Conservation (phyloP, 2,888 invertebrate genomes). For the Nasonovia ribisnigri region DNA sequence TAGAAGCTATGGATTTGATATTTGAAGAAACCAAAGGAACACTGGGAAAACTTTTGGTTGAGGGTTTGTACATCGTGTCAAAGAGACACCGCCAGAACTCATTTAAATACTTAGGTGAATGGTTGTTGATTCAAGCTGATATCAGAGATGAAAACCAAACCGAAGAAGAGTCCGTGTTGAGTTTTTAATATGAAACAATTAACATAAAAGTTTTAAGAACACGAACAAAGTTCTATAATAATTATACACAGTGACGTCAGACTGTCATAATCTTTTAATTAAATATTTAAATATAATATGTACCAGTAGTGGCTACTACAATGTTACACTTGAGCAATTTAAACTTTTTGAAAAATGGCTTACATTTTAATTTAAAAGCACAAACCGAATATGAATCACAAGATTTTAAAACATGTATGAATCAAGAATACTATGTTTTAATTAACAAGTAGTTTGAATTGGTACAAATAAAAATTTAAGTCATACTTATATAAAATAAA, state of each 20-base stretch:
- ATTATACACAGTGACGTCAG: neutral
- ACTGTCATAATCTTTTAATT: neutral
- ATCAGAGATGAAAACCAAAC: neutral
- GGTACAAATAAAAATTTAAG: neutral
- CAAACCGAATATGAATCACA: neutral
- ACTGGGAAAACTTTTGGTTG: neutral
- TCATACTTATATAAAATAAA: neutral
- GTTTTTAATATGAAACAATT: neutral
- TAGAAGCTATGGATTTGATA: neutral
- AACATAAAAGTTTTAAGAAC: neutral
- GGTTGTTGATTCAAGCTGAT: constrained; percentile 28
- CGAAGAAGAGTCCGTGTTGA: neutral
- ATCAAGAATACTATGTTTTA: neutral
- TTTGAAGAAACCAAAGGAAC: neutral
- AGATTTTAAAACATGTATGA: neutral
- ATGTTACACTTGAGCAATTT: neutral
- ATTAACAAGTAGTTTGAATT: neutral
- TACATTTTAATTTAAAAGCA: neutral
- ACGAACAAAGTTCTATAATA: neutral
- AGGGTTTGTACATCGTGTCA: neutral
- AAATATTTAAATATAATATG: neutral
- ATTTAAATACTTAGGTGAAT: constrained; percentile 3
- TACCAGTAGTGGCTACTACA: neutral
- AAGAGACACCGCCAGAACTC: neutral
- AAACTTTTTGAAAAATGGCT: neutral